These are phyloP conservation scores for Neodiprion virginianus DNA, from an alignment of 1,140 invertebrate species.

Conservation along the genomic window DNA sequence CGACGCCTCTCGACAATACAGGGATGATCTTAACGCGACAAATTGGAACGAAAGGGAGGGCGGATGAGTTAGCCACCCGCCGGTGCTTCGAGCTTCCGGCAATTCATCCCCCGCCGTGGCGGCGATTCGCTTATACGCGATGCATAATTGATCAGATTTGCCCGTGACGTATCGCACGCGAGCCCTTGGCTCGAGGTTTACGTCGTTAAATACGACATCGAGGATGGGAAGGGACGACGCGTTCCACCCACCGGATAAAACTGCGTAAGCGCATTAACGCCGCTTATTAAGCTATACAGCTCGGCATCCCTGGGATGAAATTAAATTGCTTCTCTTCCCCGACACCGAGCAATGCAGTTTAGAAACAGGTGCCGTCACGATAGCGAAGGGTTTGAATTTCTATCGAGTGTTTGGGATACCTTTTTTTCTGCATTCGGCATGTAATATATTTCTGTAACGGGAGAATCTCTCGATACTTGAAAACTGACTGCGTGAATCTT, in stretches of 20 bases:
- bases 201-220: background rate
- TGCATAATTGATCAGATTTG: constrained; percentile 5
- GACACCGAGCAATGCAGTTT: background rate
- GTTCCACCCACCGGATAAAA: background rate
- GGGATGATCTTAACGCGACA: too few species aligned
- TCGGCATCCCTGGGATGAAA: background rate
- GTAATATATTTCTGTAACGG: too few species aligned
- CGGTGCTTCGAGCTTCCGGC: too few species aligned
- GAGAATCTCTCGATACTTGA: too few species aligned
- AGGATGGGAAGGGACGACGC: too few species aligned
- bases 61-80: too few species aligned
- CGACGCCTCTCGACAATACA: too few species aligned
- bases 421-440: too few species aligned
- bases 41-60: too few species aligned
- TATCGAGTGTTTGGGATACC: too few species aligned
- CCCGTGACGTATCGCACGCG: background rate
- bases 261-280: background rate
- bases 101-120: background rate
- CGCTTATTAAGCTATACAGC: background rate
- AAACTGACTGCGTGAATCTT: too few species aligned
- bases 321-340: background rate
- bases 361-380: background rate
- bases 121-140: background rate
- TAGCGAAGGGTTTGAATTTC: background rate
- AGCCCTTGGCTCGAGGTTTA: background rate